These are phyloP conservation scores for Cervus canadensis DNA, from an alignment of 2,113 vertebrate genomes.

Conservation along the genomic window DNA sequence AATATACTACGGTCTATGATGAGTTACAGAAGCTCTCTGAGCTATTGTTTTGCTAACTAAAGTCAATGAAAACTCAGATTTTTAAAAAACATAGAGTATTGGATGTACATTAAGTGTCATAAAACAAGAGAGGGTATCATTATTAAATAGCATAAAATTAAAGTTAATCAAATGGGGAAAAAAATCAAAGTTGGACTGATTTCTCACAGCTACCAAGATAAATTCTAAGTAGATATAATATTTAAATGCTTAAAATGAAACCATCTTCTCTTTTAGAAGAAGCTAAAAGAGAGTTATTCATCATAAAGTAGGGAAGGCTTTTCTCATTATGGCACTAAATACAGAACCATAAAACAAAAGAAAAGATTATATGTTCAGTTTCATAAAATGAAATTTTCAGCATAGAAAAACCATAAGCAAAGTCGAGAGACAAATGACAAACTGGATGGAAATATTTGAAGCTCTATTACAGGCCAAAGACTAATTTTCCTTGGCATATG, in stretches of 20 bases:
- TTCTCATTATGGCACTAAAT: not conserved
- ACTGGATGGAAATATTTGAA: not conserved
- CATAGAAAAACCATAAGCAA: not conserved
- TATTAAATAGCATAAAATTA: not conserved
- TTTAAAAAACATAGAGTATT: constrained; percentile 4
- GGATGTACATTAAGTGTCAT: not conserved
- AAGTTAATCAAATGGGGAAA: not conserved
- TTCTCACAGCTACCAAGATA: not conserved
- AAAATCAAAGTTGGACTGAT: constrained; percentile 14
- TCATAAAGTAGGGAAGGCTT: not conserved
- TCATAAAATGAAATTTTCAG: not conserved
- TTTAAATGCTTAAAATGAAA: not conserved
- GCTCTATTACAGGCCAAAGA: not conserved
- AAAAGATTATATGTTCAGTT: not conserved
- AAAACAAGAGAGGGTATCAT: not conserved
- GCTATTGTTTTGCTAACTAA: constrained; percentile 2
- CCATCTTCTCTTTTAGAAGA: not conserved
- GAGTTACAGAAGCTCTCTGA: not conserved
- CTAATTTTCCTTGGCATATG: not conserved
- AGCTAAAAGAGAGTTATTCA: not conserved
- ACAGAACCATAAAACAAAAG: not conserved
- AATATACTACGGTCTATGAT: not conserved
- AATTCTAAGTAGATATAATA: not conserved
- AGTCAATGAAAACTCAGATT: not conserved
- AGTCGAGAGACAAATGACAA: constrained; percentile 14